Base-by-base conservation (phyloP, 2,888 invertebrate genomes). In the Cecidostiba fungosa region DNA sequence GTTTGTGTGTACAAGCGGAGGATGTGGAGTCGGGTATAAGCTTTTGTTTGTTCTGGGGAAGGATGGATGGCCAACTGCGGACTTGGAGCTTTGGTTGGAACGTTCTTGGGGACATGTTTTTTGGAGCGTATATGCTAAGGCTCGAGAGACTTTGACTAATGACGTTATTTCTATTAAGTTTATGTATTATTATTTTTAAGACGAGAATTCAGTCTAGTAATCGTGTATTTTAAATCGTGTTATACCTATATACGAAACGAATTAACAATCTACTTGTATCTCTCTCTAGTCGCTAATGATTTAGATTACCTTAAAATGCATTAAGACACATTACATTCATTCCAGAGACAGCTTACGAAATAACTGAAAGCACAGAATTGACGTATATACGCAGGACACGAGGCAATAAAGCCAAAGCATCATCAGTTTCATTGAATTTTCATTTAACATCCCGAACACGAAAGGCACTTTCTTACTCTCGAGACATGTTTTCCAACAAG, bases 381-480 rank as follows among this genome's bases (percentile, higher is more conserved):
- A 76, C 54, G 54, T 76, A 32, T 76, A 32, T 6, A 23, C 26
- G 14, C 36, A n/a, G n/a, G 12, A 23, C 1, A 50, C 59, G 3
- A 23, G n/a, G 76, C 54, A 36, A 29, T 76, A 59, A 36, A 76
- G 32, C 4, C 12, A 36, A 54, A 50, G n/a, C n/a, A n/a, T n/a
- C n/a, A 59, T 29, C n/a, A 12, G n/a, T 76, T 59, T 59, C 54
- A 77, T 77, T 77, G 47, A 77, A 36, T 59, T 77, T 77, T 36
- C 54, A 76, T 29, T 29, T 29, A 76, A 39, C 23, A n/a, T 6
- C 3, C 12, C n/a, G 39, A 72, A 39, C 19, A 19, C 3, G 39
- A 39, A 23, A 39, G 36, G 26, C 66, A 66, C 29, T 66, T 29
- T 29, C 66, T 66, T 54, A 5, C n/a, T 29, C 66, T 26, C 19